Percentiles rank a stretch among this genome's conserved stretches.
Evolutionary conservation across 2,797 vertebrate genomes (phyloP).

Genomic region (Cossypha caffra): DNA sequence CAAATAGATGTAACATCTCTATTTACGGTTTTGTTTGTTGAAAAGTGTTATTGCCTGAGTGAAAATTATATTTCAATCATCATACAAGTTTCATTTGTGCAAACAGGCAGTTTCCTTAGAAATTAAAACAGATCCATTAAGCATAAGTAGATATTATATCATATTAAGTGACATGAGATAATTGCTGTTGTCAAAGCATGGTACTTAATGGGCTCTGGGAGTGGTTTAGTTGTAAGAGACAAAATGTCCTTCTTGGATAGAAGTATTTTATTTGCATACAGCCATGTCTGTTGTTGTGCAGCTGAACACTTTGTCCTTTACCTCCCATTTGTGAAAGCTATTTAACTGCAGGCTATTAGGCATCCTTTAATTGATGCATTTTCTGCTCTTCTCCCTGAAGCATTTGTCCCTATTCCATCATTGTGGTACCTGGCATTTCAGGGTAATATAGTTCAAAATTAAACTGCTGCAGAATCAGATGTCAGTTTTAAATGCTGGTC

Average conservation of each 20-base stretch:
- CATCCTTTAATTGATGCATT: slow-evolving; percentile 23
- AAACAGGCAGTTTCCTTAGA: slow-evolving; percentile 15
- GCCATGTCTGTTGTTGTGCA: not conserved
- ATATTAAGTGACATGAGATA: not conserved
- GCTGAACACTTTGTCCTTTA: slow-evolving; percentile 37
- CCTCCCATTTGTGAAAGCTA: slow-evolving; percentile 17
- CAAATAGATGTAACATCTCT: not conserved
- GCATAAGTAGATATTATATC: slow-evolving; percentile 11
- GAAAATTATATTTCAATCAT: slow-evolving; percentile 48
- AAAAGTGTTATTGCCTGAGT: not conserved
- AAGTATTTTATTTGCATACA: slow-evolving; percentile 14
- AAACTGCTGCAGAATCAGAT: slow-evolving; percentile 4
- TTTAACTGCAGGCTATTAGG: slow-evolving; percentile 38
- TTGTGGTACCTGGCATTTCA: not conserved
- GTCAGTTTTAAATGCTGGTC: not conserved
- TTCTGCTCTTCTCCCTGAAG: slow-evolving; percentile 1
- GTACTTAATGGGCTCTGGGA: not conserved
- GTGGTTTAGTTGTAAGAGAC: not conserved
- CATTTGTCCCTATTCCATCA: not conserved
- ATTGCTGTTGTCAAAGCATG: slow-evolving; percentile 24
- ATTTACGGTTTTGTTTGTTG: not conserved
- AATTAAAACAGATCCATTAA: not conserved
- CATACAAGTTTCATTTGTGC: not conserved
- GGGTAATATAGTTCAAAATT: slow-evolving; percentile 26
- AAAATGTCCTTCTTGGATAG: not conserved